phyloP scores from a whole-genome alignment of 37 sponge, comb jelly and placozoan genomes.

The Hormiphora californensis region DNA sequence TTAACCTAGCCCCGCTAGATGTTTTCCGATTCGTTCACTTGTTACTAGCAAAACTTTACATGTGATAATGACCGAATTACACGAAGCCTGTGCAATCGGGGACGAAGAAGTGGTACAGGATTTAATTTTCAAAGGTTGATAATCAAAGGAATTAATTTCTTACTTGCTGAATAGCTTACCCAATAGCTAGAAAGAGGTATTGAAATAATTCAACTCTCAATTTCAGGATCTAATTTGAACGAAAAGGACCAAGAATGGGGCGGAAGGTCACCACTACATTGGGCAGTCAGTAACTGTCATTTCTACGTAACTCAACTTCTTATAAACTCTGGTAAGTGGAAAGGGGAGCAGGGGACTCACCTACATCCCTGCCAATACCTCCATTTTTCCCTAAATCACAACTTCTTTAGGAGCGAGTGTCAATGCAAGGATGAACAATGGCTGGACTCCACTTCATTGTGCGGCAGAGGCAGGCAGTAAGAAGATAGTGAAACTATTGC shows the following conservation, averaged over 20 bases:
- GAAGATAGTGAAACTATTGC: neutral
- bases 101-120: slow-evolving; percentile 25
- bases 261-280: slow-evolving; percentile 31
- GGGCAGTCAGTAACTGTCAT: slow-evolving; percentile 31
- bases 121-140: neutral
- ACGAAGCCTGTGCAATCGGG: slow-evolving; percentile 4
- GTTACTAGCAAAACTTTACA: too few species aligned
- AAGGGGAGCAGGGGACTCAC: too few species aligned
- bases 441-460: slow-evolving; percentile 45
- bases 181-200: too few species aligned
- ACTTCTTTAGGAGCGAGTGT: neutral
- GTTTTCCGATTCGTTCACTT: too few species aligned
- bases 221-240: slow-evolving; percentile 36
- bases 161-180: too few species aligned
- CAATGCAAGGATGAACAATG: slow-evolving; percentile 27
- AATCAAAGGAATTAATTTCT: neutral
- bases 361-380: too few species aligned
- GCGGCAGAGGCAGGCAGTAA: slow-evolving; percentile 12
- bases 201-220: neutral
- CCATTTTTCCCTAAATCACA: too few species aligned
- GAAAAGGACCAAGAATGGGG: slow-evolving; percentile 50
- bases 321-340: neutral
- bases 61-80: slow-evolving; percentile 53
- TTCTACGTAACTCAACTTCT: neutral
- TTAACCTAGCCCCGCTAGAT: too few species aligned